A percentile compares a stretch with the other conserved stretches of the same genome.
These are phyloP conservation scores for Hemistola chrysoprasaria DNA, from an alignment of 2,888 invertebrate genomes.

Conservation along the genomic window DNA sequence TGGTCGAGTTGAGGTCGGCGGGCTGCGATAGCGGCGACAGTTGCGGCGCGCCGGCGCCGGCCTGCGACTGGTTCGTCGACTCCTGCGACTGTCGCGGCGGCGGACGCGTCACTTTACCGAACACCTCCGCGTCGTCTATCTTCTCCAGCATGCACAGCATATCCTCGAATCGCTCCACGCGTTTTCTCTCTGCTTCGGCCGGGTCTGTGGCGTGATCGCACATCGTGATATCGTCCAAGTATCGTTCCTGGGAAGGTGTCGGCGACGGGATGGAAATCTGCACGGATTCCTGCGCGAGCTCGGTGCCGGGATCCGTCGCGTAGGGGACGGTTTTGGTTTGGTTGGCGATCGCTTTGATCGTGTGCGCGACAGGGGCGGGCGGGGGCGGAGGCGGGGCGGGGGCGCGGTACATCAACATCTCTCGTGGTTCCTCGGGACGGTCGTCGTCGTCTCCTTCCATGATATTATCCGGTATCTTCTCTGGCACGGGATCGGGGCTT, in stretches of 20 bases:
- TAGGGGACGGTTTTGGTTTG: conserved; percentile 74
- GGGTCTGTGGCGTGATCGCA: conserved; percentile 80
- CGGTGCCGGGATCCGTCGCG: conserved; percentile 79
- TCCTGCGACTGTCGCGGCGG: conserved; percentile 6
- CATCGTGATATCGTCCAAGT: conserved; percentile 84
- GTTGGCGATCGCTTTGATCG: conserved; percentile 79
- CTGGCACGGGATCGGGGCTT: conserved; percentile 75
- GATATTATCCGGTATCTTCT: conserved; percentile 77
- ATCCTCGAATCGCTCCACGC: conserved; percentile 86
- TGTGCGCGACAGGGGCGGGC: conserved; percentile 39
- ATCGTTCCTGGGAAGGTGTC: conserved; percentile 84
- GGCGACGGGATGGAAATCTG: conserved; percentile 86
- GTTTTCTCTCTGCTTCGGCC: conserved; percentile 78
- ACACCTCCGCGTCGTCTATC: conserved; percentile 50
- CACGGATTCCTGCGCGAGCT: conserved; percentile 83
- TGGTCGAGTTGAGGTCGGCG: conserved; percentile 86
- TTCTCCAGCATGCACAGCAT: conserved; percentile 87
- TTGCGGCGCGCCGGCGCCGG: conserved; percentile 81
- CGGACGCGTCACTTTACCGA: conserved; percentile 22
- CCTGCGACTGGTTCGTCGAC: conserved; percentile 29
- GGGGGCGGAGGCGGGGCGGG: conserved; percentile 35
- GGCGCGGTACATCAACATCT: conserved; percentile 58
- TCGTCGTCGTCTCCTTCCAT: conserved; percentile 76
- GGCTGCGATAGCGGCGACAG: conserved; percentile 88
- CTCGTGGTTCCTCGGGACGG: conserved; percentile 67